Percentiles rank a stretch among this genome's conserved stretches.
These are phyloP conservation scores for Lampropteryx suffumata DNA, from an alignment of 2,888 invertebrate species.

Conservation along the genomic window DNA sequence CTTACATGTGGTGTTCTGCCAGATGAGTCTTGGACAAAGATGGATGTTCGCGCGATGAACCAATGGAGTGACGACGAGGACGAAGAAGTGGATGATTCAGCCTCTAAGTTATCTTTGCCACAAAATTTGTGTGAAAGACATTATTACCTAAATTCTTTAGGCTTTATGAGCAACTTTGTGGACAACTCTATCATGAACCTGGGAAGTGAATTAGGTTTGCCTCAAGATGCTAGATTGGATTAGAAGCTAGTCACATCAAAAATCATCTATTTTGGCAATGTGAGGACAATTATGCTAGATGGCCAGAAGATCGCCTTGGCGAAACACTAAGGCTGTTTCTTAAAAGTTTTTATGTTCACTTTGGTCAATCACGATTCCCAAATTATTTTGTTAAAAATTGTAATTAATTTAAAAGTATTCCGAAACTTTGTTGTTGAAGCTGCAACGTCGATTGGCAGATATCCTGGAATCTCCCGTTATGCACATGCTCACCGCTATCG, in stretches of 20 bases:
- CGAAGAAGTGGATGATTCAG: slow-evolving; percentile 54
- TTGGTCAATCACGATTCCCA: slow-evolving; percentile 84
- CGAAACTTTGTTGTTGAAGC: slow-evolving; percentile 84
- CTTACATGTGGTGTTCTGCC: slow-evolving; percentile 76
- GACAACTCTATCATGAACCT: slow-evolving; percentile 84
- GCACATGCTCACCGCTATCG: slow-evolving; percentile 86
- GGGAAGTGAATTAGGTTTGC: slow-evolving; percentile 82
- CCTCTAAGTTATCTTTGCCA: slow-evolving; percentile 55
- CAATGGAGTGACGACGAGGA: slow-evolving; percentile 70
- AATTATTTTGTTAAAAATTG: slow-evolving; percentile 89
- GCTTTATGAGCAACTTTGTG: slow-evolving; percentile 87
- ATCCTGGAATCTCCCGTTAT: slow-evolving; percentile 88
- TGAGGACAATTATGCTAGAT: slow-evolving; percentile 86
- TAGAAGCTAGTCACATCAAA: slow-evolving; percentile 88
- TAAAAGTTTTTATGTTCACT: slow-evolving; percentile 82
- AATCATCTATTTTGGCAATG: slow-evolving; percentile 90
- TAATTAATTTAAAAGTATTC: slow-evolving; percentile 88
- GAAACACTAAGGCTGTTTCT: slow-evolving; percentile 85
- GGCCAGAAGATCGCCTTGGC: slow-evolving; percentile 89
- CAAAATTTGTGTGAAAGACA: slow-evolving; percentile 68
- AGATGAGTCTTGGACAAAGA: slow-evolving; percentile 73
- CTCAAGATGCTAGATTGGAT: slow-evolving; percentile 81
- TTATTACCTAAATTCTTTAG: slow-evolving; percentile 84
- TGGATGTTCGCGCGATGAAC: slow-evolving; percentile 66
- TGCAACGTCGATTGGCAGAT: slow-evolving; percentile 86